Evolutionary conservation across 1,140 invertebrate species (phyloP), one percentile per base, ranked within the genome.

Genomic region (Zaprionus davidi): DNA sequence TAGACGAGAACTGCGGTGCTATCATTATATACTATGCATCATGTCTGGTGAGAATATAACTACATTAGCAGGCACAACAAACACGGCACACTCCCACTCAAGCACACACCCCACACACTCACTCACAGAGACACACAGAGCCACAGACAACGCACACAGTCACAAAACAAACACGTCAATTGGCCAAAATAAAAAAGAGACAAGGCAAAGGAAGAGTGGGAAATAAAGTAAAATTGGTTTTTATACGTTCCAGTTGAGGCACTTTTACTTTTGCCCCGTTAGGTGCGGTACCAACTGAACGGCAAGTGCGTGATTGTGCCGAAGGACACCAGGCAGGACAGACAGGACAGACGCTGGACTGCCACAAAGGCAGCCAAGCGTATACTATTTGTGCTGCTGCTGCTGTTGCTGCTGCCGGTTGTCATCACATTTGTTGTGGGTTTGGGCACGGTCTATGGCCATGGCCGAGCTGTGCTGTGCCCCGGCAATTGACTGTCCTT

Each of bases 271-370:
- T 70, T 38, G 5, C 28, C 20, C 56, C 11, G 9, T 12, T 15
- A 31, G 55, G 24, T 49, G 51, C 72, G 51, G 51, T 78, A 82
- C 81, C 70, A 64, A 81, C 82, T 38, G 77, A 72, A 70, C 79
- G 62, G 79, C 70, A 76, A 83, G 77, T 87, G 83, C 83, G 83
- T 86, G 83, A 87, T 86, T 86, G 80, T 41, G 77, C 57, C 67
- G 72, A 79, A 86, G 82, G 82, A 85, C 81, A 83, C 22, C 41
- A 7, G 41, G 1, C 38, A 41, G 38, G n/a, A 46, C 6, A 3
- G 12, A 57, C 24, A 71, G 22, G 64, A 55, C 63, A 49, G 49
- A 26, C 58, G 41, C 38, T 44, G 24, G 41, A 53, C 49, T 15
- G 51, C 12, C 41, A 46, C 63, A 73, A 56, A 76, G 70, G 36